A percentile compares a stretch with the other conserved stretches of the same genome.
These are phyloP conservation scores for Acanthoscelides obtectus DNA, from an alignment of 2,888 invertebrate genomes.

Conservation along the genomic window DNA sequence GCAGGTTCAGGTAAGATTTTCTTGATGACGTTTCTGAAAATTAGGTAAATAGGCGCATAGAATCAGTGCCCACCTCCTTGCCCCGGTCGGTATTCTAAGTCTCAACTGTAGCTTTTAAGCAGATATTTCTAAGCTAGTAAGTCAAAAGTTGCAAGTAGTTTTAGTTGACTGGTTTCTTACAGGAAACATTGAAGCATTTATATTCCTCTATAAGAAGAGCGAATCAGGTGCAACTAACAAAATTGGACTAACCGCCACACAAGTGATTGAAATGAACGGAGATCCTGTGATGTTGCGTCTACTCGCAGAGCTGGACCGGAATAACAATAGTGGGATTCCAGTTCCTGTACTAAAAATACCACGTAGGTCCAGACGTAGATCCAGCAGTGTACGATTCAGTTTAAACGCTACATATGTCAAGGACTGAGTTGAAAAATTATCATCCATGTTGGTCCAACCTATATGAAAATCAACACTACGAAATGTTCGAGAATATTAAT, in stretches of 20 bases:
- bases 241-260: slow-evolving; percentile 18
- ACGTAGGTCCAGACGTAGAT: slow-evolving; percentile 2
- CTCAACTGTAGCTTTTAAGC: too few species aligned
- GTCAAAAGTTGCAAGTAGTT: too few species aligned
- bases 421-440: too few species aligned
- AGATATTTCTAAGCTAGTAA: too few species aligned
- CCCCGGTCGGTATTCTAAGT: too few species aligned
- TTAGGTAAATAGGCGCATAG: too few species aligned
- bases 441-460: too few species aligned
- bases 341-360: slow-evolving; percentile 15
- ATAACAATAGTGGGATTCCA: slow-evolving; percentile 7
- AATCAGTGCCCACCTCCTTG: too few species aligned
- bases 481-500: too few species aligned
- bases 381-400: background rate
- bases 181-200: slow-evolving; percentile 22
- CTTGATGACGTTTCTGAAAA: too few species aligned
- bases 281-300: slow-evolving; percentile 14
- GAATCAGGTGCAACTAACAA: slow-evolving; percentile 15
- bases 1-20: slow-evolving; percentile 25
- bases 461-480: too few species aligned
- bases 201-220: slow-evolving; percentile 19
- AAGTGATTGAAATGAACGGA: slow-evolving; percentile 21
- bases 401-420: background rate
- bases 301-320: slow-evolving; percentile 9
- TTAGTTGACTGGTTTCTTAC: too few species aligned